Conservation (phyloP, 2,888 invertebrate species). For the Noctuana brunneofusca region DNA sequence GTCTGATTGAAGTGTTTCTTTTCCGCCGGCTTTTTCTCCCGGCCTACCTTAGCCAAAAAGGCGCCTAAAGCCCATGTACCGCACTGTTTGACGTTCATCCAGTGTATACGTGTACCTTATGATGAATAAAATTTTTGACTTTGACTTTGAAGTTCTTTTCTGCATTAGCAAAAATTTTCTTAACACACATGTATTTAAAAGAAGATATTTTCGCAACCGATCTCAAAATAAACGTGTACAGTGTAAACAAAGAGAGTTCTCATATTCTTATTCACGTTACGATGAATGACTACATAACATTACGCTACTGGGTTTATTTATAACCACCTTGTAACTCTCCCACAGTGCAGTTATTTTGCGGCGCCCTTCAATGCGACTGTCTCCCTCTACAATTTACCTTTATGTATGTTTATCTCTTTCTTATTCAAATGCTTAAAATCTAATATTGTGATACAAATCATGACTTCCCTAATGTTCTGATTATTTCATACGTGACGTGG, state of each 20-base stretch:
- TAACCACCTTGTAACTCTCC: slow-evolving; percentile 58
- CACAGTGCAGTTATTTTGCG: slow-evolving; percentile 68
- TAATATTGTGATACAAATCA: slow-evolving; percentile 9
- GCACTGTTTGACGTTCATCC: too few relatives aligned
- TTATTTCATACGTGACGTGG: slow-evolving; percentile 11
- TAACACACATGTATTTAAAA: neutral
- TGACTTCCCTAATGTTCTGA: slow-evolving; percentile 4
- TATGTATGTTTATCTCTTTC: neutral
- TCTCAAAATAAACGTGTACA: slow-evolving; percentile 9
- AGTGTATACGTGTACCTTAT: too few relatives aligned
- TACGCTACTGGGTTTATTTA: slow-evolving; percentile 54
- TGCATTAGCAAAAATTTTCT: too few relatives aligned
- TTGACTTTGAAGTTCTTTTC: too few relatives aligned
- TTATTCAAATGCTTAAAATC: slow-evolving; percentile 6
- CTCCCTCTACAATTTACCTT: slow-evolving; percentile 18
- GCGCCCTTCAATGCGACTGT: slow-evolving; percentile 41
- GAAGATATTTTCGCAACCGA: slow-evolving; percentile 9
- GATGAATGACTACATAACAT: slow-evolving; percentile 56
- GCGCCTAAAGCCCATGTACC: too few relatives aligned
- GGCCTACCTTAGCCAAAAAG: too few relatives aligned
- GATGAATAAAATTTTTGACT: too few relatives aligned
- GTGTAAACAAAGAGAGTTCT: slow-evolving; percentile 42
- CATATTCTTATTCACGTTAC: slow-evolving; percentile 42
- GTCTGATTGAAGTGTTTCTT: too few relatives aligned
- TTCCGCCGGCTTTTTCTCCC: too few relatives aligned